These are phyloP conservation scores for Sparidentex hasta DNA, from an alignment of 2,797 vertebrate species.

Conservation along the genomic window DNA sequence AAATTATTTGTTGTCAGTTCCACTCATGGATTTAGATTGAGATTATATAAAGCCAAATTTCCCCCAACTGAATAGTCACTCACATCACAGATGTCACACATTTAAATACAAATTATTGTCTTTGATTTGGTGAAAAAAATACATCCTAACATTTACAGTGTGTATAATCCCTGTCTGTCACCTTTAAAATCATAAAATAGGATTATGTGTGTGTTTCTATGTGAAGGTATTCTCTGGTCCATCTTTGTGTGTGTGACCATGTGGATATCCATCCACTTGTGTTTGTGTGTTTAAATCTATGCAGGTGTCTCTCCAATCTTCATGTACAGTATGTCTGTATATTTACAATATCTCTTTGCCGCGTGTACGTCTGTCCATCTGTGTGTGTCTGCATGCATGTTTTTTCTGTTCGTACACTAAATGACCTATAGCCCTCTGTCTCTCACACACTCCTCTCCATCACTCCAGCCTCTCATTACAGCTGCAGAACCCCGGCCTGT, in stretches of 20 bases:
- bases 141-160: neutral
- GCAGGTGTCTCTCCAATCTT: neutral
- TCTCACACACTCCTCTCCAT: constrained; percentile 79
- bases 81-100: neutral
- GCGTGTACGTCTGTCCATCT: constrained; percentile 47
- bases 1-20: neutral
- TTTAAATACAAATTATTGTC: neutral
- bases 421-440: constrained; percentile 80
- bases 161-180: neutral
- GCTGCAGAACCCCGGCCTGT: constrained; percentile 81
- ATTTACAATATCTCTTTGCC: constrained; percentile 1
- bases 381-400: constrained; percentile 52
- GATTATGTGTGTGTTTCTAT: neutral
- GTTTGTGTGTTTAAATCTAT: constrained; percentile 1
- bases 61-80: neutral
- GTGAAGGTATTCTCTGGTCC: neutral
- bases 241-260: neutral
- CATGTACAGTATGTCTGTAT: constrained; percentile 1
- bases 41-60: neutral
- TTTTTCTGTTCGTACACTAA: constrained; percentile 68
- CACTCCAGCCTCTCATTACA: constrained; percentile 86
- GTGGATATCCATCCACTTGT: neutral
- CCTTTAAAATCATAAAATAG: neutral
- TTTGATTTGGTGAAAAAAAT: neutral
- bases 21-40: neutral